Evolutionary conservation across 2,797 vertebrate genomes (phyloP).

Genomic region (Sebastes iracundus): DNA sequence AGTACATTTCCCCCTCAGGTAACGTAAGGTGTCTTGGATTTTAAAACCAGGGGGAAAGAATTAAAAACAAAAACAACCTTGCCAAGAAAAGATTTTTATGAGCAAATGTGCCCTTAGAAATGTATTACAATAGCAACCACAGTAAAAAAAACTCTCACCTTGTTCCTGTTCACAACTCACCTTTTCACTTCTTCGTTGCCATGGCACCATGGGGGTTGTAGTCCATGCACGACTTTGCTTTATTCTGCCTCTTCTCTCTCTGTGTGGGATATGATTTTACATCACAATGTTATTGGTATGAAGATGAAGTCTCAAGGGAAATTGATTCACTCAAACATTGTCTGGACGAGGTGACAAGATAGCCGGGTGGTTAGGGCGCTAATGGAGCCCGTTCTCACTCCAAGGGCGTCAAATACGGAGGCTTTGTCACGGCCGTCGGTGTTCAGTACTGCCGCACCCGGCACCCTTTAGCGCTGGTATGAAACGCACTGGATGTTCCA

Average conservation of each 20-base stretch:
- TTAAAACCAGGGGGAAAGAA: constrained; percentile 1
- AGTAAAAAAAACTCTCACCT: constrained; percentile 6
- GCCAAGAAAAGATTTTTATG: constrained; percentile 19
- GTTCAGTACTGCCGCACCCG: too few relatives aligned
- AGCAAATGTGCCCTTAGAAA: constrained; percentile 12
- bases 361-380: not conserved
- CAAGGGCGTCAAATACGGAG: not conserved
- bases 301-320: not conserved
- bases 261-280: not conserved
- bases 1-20: constrained; percentile 1
- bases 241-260: constrained; percentile 1
- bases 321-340: not conserved
- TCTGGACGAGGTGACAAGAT: not conserved
- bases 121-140: not conserved
- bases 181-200: constrained; percentile 41
- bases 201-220: constrained; percentile 33
- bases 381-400: not conserved
- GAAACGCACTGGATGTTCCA: too few relatives aligned
- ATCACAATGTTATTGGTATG: not conserved
- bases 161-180: constrained; percentile 31
- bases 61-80: constrained; percentile 16
- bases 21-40: constrained; percentile 6
- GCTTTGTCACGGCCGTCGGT: too few relatives aligned
- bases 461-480: too few relatives aligned
- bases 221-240: constrained; percentile 5